Evolutionary conservation across 2,797 vertebrate species (phyloP), one percentile per base, ranked within the genome.

Genomic region (Pipistrellus kuhlii): DNA sequence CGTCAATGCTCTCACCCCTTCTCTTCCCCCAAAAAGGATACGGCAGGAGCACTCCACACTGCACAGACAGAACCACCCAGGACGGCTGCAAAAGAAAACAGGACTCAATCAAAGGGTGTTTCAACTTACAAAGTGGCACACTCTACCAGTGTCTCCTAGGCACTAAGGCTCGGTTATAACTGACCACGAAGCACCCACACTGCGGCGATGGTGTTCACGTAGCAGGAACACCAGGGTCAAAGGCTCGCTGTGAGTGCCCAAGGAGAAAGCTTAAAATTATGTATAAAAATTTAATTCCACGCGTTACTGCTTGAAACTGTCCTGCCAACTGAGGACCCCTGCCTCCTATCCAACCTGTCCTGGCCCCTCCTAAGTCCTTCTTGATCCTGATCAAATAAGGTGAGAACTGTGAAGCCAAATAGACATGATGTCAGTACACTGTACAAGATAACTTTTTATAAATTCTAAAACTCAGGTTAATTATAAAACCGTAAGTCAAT

Each of bases 41-140:
- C 99, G 99, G 99, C 86, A 99, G 98, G 89, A 99, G 98, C 96
- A 98, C 98, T 98, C 99, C 99, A 98, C 99, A 99, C 90, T 99
- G 98, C 76, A 99, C 99, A 0, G 99, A 99, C 87, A 99, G 97
- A 68, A 98, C 98, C 96, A 99, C 99, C 99, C 99, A 99, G 51
- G 99, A 99, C 10, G 99, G 99, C 99, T 99, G 98, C 48, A 98
- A 98, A 98, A 94, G 92, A 78, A 90, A 93, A 64, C 64, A 75
- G 76, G 62, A 82, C 6, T 57, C 35, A 35, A 21, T 95, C 27
- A 96, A 48, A 88, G 35, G 48, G 3, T 21, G 30, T 44, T 64
- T 25, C 32, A n/a, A 77, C 20, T 59, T 69, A 48, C 6, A 78
- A 27, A 15, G 21, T 2, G 13, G 10, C 9, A 32, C 9, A 12